Conservation (phyloP, 1,140 invertebrate genomes). For the Drosophila sp. region DNA sequence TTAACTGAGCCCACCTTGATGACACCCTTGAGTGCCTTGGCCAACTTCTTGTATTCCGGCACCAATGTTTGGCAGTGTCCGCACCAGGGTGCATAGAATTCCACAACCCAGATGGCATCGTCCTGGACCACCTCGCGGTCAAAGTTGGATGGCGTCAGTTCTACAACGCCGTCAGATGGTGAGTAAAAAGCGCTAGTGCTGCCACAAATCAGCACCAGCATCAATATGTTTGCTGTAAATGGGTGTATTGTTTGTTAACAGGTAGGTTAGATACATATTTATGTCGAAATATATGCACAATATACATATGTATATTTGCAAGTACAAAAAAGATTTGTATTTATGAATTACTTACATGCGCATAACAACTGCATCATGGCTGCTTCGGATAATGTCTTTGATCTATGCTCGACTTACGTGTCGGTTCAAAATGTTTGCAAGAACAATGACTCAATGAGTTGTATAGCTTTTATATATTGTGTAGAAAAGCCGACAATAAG, state of each 20-base stretch:
- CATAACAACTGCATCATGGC: constrained; percentile 15
- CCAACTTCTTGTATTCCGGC: constrained; percentile 95
- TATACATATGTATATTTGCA: not conserved
- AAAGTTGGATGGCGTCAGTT: constrained; percentile 96
- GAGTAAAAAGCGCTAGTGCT: constrained; percentile 90
- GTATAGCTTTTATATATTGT: constrained; percentile 16
- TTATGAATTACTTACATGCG: constrained; percentile 40
- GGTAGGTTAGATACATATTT: too few relatives aligned
- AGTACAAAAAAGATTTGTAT: not conserved
- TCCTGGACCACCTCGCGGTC: constrained; percentile 93
- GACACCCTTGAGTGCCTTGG: constrained; percentile 95
- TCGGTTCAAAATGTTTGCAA: not conserved
- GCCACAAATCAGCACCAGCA: constrained; percentile 53
- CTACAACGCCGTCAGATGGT: constrained; percentile 93
- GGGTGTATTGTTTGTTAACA: constrained; percentile 24
- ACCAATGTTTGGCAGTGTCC: constrained; percentile 93
- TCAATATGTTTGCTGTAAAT: constrained; percentile 51
- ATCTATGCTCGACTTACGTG: constrained; percentile 5
- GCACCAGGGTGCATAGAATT: constrained; percentile 97
- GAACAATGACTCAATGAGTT: constrained; percentile 14
- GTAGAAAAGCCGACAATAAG: constrained; percentile 26
- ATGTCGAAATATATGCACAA: too few relatives aligned
- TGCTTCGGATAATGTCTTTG: not conserved
- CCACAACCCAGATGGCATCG: constrained; percentile 94
- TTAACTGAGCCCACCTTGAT: constrained; percentile 96